Base-by-base conservation (phyloP, 2,797 vertebrate genomes). In the Borostomias antarcticus region DNA sequence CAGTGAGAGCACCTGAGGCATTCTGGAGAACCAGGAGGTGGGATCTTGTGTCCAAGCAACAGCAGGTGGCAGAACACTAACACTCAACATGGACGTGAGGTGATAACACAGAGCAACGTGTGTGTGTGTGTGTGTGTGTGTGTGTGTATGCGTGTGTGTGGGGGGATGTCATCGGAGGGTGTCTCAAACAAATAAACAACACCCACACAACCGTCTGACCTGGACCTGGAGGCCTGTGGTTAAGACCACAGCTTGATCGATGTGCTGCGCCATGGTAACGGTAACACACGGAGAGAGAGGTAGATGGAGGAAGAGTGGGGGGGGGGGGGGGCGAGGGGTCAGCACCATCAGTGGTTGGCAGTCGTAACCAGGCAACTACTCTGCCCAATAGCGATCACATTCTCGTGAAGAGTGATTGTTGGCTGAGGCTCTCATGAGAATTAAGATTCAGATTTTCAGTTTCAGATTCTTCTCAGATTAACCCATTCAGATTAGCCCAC, bases 291-390 rank as follows among this genome's bases (percentile, higher is more conserved):
- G 17, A 53, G 53, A n/a, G 54, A 9, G 5, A 43, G 19, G n/a
- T n/a, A 3, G 23, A 5, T 7, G 30, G n/a, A n/a, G 26, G 28
- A 21, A 40, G 35, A 23, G 10, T 26, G 33, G 45, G 50, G 29
- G 33, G 56, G 52, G 29, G 29, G 13, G n/a, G 45, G 6, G 40
- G 50, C 51, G 1, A 51, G 8, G 63, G 17, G 28, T 35, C 29
- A 71, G 69, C 40, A 53, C 63, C 75, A 68, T 69, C 50, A 80
- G 80, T 70, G 66, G 76, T 76, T 80, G 80, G 83, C 80, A 84
- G 81, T 85, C 68, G 88, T 87, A 86, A 84, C 86, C 83, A 84
- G 72, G 87, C 85, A 88, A 89, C 86, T 74, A 82, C 80, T 80
- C 69, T 19, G 19, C 19, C 79, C 79, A 74, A 81, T 80, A 74